Base-by-base conservation (phyloP, 2,888 invertebrate species). In the Tortrix viridana region DNA sequence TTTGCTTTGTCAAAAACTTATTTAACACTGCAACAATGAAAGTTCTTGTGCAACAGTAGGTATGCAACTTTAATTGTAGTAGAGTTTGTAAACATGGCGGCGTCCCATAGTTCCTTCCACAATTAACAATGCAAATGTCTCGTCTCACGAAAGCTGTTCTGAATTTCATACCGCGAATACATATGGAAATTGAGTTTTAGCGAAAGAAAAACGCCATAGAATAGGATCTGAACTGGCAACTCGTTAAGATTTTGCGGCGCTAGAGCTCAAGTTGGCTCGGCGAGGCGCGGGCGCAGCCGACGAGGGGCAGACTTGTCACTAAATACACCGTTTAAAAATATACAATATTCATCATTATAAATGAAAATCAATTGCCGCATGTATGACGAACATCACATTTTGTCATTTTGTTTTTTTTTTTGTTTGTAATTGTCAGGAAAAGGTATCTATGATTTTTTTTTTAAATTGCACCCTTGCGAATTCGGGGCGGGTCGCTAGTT, bases 101-200 rank as follows among this genome's bases (percentile, higher is more conserved):
- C 60, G 50, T 50, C 55, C 65, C 58, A 68, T 72, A 67, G 71
- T 66, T 69, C 65, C 73, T 79, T 73, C 79, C 82, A 83, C 87
- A 89, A 90, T 90, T 92, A 91, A 89, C 91, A 89, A 91, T 91
- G 89, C 89, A 89, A 90, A 92, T 92, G 77, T 78, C 77, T 68
- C 72, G 74, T 65, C 74, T 76, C 74, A 77, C 71, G 81, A 82
- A 84, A 79, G 82, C 87, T 83, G 84, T 78, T 88, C 86, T 83
- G 88, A 85, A 88, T 90, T 89, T 89, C 89, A 89, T 88, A 87
- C 79, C 74, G 72, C 71, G 82, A 80, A 85, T 87, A 85, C 86
- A 86, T 88, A 88, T 89, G 88, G 78, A 84, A 87, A 89, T 88
- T 77, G 75, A 72, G 82, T 86, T 85, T 80, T 70, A 68, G 71